Evolutionary conservation across 2,113 vertebrate species (phyloP), one percentile per base, ranked within the genome.

Genomic region (Sardina pilchardus): DNA sequence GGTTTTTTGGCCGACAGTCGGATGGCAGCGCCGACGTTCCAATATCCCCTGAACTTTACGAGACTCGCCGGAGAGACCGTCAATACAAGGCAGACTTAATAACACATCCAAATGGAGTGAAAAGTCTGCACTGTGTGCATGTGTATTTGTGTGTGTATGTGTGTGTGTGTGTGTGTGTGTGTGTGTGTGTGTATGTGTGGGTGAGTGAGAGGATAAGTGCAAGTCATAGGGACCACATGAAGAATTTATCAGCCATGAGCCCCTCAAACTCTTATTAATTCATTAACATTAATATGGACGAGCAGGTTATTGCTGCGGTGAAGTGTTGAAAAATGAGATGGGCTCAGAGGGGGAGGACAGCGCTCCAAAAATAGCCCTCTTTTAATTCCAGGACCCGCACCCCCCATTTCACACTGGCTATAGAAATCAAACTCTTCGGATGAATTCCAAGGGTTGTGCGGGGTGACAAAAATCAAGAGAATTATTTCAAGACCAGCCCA

Each of bases 241-340:
- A 75, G 84, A 43, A 81, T 85, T 85, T 67, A 85, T 16, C 63
- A 80, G 67, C 82, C 87, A 82, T 10, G 53, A 84, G 45, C 86
- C 82, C 50, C 81, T 63, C n/a, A 84, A 48, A 56, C 80, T 48
- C 80, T 84, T 85, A 86, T 85, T 88, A 86, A 89, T 89, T 85
- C 85, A 88, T 86, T 75, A 81, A 39, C 87, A 86, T 88, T 88
- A 83, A 88, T 88, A 84, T 44, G 39, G 44, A 83, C 85, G 88
- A 67, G 43, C 39, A 82, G 43, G 53, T 88, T 89, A 86, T 82
- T 80, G 82, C 84, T 84, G 36, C 83, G 75, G 63, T 75, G 59
- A 86, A 86, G 34, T 50, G 63, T 71, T 84, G 50, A 81, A 71
- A 78, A 83, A 86, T 42, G 42, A 44, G 42, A n/a, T 3, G 56